Evolutionary conservation across 2,888 invertebrate genomes (phyloP), one percentile per base, ranked within the genome.

Genomic region (Meliscaeva auricollis): DNA sequence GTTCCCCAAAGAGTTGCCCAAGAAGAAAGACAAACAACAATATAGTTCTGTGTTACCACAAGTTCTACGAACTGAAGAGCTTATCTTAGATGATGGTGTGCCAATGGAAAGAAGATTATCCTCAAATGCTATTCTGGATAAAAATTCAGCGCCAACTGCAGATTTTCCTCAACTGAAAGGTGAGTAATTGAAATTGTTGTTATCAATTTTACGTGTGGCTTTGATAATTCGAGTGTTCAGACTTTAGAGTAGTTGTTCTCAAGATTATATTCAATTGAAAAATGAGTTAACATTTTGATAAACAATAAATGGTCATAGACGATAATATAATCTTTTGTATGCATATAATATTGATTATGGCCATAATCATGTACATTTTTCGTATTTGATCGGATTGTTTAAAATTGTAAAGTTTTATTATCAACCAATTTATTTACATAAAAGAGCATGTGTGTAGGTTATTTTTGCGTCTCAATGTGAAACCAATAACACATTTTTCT

Each of bases 1-100:
- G 88, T 96, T 95, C 88, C 96, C 96, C 78, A 91, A 92, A 68
- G 89, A 90, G 87, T 78, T 92, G 77, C 92, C 91, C 2, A 91
- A 90, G 60, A 76, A 90, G 60, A 73, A 68, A 1, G 87, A 87
- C 15, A 80, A 87, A 9, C 76, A 44, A 3, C 88, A 89, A 15
- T 89, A 89, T 54, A 90, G 90, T 32, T 90, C 91, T 0, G 91
- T 90, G 52, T 58, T 90, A 78, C 91, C 92, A 0, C 89, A 90
- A 41, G 90, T 89, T 0, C 82, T 91, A 17, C 89, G 90, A 5
- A 89, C 89, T 52, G 91, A 91, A 41, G 90, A 90, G 41, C 82
- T 90, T 0, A 89, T 89, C 50, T 70, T 82, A 6, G 88, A 89
- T 11, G 91, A 91, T 54, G 89, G 89, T 22, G 62, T 90, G 5